phyloP scores from a whole-genome alignment of 2,797 vertebrate species.

The Spheniscus humboldti region DNA sequence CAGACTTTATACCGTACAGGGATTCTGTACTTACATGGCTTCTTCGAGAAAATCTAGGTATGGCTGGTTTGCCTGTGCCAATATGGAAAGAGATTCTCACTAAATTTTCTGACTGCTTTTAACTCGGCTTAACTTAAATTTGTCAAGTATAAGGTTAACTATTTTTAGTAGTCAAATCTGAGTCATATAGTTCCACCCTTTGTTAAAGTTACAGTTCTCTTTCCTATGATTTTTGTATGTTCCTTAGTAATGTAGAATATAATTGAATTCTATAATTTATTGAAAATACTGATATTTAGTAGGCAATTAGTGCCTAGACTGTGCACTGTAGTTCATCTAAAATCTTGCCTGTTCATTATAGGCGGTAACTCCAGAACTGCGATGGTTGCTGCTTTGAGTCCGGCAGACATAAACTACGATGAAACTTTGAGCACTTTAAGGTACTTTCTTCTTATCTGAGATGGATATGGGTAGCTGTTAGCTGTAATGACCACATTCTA shows the following conservation, averaged over 20 bases:
- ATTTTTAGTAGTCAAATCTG: background rate
- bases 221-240: background rate
- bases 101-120: background rate
- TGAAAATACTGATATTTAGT: background rate
- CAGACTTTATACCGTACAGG: conserved; percentile 95
- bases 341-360: conserved; percentile 30
- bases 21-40: conserved; percentile 99
- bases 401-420: conserved; percentile 98
- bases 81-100: background rate
- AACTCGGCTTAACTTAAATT: background rate
- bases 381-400: conserved; percentile 98
- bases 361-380: conserved; percentile 98
- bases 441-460: conserved; percentile 65
- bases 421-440: conserved; percentile 97
- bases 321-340: background rate
- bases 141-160: background rate
- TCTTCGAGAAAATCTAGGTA: conserved; percentile 96
- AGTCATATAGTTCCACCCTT: background rate
- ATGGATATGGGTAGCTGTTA: background rate
- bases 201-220: background rate
- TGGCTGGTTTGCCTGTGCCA: background rate
- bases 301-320: background rate
- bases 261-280: background rate
- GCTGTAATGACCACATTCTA: background rate
- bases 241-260: background rate